Conservation (phyloP, 2,888 invertebrate genomes). For the Harpagoxenus sublaevis region DNA sequence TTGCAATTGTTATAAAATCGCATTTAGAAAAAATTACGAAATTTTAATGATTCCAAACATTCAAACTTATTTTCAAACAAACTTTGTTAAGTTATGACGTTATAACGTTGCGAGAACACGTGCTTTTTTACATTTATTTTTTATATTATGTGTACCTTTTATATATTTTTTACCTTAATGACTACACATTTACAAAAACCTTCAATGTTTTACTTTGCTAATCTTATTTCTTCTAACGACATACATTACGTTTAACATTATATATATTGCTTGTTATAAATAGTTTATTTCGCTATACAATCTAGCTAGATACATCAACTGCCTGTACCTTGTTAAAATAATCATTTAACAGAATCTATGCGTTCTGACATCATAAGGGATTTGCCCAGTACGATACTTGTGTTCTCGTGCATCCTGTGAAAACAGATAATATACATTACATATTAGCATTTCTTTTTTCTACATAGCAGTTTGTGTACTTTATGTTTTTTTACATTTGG, state of each 20-base stretch:
- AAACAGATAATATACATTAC: constrained; percentile 84
- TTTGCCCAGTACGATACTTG: constrained; percentile 90
- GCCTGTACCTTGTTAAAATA: constrained; percentile 8
- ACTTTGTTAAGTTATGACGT: too few relatives aligned
- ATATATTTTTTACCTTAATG: background rate
- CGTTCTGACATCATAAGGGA: constrained; percentile 91
- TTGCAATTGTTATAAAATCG: too few relatives aligned
- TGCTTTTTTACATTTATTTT: too few relatives aligned
- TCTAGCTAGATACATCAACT: constrained; percentile 1
- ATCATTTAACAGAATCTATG: constrained; percentile 88
- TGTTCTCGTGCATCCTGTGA: constrained; percentile 87
- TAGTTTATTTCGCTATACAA: constrained; percentile 19
- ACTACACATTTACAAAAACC: too few relatives aligned
- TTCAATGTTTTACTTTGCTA: background rate
- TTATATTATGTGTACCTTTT: background rate
- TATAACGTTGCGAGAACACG: too few relatives aligned
- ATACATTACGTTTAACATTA: background rate
- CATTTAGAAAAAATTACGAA: too few relatives aligned
- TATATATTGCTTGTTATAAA: background rate
- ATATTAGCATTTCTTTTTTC: constrained; percentile 58
- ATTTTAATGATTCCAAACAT: too few relatives aligned
- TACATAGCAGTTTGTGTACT: background rate
- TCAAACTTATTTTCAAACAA: too few relatives aligned
- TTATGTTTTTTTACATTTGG: background rate
- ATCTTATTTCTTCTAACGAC: background rate